A percentile compares a stretch with the other conserved stretches of the same genome.
phyloP scores from a whole-genome alignment of 2,797 vertebrate genomes.

The Sarcophilus harrisii region DNA sequence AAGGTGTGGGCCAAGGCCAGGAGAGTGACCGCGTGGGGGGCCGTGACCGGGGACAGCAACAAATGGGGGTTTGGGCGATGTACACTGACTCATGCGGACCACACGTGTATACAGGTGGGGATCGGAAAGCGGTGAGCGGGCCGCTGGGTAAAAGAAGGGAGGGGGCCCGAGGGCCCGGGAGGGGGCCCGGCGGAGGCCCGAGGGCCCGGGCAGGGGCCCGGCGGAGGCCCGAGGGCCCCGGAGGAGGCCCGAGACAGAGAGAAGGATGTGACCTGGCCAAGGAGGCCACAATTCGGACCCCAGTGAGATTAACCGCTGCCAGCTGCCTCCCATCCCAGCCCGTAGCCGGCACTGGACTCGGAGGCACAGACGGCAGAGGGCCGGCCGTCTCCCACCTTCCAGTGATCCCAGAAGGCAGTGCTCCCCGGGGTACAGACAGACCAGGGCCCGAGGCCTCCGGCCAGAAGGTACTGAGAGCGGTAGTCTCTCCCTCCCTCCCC shows the following conservation, averaged over 20 bases:
- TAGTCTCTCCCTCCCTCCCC: constrained; percentile 26
- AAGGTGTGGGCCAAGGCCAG: neutral
- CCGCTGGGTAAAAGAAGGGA: neutral
- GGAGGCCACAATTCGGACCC: neutral
- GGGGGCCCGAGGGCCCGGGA: no score
- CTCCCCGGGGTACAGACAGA: neutral
- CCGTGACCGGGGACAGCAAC: neutral
- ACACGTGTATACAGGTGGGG: no score
- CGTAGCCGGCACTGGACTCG: neutral
- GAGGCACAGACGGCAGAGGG: neutral
- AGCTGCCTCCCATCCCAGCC: neutral
- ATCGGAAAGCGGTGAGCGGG: neutral
- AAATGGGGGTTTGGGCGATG: neutral
- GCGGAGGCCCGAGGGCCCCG: neutral
- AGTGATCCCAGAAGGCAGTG: neutral
- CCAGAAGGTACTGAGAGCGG: neutral
- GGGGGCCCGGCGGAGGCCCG: no score
- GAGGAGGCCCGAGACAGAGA: neutral
- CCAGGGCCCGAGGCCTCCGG: neutral
- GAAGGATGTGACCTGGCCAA: neutral
- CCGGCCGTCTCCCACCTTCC: neutral
- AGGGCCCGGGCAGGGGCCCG: no score
- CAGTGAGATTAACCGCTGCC: neutral
- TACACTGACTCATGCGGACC: no score
- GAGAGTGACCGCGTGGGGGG: neutral